phyloP scores from a whole-genome alignment of 2,113 vertebrate species.

The Dicrurus megarhynchus region DNA sequence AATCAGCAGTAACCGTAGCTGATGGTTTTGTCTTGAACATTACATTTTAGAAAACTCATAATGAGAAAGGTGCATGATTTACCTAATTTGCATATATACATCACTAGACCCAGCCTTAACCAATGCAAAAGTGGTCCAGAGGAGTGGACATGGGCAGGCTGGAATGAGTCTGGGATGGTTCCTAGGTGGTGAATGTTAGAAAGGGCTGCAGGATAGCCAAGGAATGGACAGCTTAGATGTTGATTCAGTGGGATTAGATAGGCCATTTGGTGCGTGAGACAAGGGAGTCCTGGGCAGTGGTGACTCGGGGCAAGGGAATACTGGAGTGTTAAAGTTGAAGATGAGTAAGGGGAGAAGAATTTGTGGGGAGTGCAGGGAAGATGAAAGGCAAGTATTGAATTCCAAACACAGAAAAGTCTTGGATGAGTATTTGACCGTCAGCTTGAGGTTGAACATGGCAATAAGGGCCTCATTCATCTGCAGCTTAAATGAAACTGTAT shows the following conservation, averaged over 20 bases:
- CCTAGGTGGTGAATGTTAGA: background rate
- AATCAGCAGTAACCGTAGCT: background rate
- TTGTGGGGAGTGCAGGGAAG: background rate
- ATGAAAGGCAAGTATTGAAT: background rate
- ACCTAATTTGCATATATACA: fast-evolving
- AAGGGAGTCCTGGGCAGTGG: background rate
- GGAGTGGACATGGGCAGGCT: background rate
- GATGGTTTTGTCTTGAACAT: background rate
- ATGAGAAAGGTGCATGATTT: background rate
- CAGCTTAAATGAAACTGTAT: background rate
- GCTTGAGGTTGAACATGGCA: background rate
- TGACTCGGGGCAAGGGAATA: background rate
- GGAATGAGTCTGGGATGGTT: background rate
- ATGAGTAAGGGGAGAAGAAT: background rate
- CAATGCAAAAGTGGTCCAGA: background rate
- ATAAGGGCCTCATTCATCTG: background rate
- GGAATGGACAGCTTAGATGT: background rate
- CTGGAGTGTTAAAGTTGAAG: background rate
- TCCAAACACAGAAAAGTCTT: background rate
- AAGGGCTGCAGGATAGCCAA: background rate
- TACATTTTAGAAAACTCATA: background rate
- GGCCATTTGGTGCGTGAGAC: background rate
- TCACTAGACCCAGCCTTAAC: background rate
- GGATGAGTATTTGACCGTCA: background rate
- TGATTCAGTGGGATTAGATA: background rate